phyloP scores from a whole-genome alignment of 2,888 invertebrate species.

The Cheiracanthium punctorium region DNA sequence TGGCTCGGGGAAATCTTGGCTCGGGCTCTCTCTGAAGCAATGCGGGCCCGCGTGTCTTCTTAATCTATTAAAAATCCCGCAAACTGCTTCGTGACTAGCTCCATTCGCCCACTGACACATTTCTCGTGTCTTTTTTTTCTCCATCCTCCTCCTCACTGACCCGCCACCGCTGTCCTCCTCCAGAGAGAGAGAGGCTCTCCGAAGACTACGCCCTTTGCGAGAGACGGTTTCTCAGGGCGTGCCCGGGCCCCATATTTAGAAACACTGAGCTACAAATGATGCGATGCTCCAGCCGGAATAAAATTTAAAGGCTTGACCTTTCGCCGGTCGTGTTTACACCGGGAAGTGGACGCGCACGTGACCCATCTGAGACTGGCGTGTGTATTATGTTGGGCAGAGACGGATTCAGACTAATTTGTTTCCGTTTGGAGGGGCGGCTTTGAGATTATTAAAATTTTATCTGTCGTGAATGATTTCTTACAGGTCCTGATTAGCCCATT shows the following conservation, averaged over 20 bases:
- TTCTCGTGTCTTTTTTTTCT: not conserved
- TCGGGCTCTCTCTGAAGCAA: too few relatives aligned
- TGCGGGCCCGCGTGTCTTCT: too few relatives aligned
- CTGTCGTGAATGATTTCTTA: too few relatives aligned
- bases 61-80: not conserved
- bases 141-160: not conserved
- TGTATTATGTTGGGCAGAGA: too few relatives aligned
- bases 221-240: not conserved
- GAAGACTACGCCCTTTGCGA: not conserved
- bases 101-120: constrained; percentile 4
- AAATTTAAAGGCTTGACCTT: not conserved
- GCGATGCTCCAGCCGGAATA: not conserved
- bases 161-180: too few relatives aligned
- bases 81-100: not conserved
- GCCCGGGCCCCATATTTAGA: constrained; percentile 5
- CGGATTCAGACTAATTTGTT: too few relatives aligned
- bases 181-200: not conserved
- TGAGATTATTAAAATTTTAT: too few relatives aligned
- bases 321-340: not conserved
- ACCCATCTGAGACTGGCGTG: too few relatives aligned
- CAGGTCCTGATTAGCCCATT: too few relatives aligned
- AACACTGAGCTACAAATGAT: not conserved
- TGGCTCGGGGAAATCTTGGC: too few relatives aligned
- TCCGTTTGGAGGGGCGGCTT: too few relatives aligned
- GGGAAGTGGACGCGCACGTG: too few relatives aligned